Conservation (phyloP, 2,113 vertebrate species). For the Carettochelys insculpta region DNA sequence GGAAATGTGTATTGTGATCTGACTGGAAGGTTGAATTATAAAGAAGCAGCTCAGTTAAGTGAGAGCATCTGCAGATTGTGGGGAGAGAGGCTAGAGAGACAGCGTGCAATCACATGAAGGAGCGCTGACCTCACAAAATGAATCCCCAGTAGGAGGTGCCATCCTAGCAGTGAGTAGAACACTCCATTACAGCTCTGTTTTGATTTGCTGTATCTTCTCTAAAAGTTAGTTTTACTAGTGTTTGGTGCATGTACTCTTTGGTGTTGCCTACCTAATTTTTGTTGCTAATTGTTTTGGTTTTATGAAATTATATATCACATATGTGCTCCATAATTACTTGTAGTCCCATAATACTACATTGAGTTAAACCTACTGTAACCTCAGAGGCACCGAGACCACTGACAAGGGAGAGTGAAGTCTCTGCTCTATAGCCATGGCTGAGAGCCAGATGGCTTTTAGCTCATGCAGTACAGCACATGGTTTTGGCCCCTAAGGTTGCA, state of each 20-base stretch:
- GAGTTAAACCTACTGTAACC: neutral
- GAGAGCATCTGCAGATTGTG: neutral
- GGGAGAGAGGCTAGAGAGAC: neutral
- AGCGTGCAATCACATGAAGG: neutral
- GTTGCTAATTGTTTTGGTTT: neutral
- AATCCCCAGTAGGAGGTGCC: neutral
- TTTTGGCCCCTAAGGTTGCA: too few species aligned
- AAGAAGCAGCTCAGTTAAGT: neutral
- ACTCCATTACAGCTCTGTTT: neutral
- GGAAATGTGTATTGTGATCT: neutral
- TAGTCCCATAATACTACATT: neutral
- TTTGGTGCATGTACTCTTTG: neutral
- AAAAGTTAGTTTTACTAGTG: neutral
- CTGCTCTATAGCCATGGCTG: too few species aligned
- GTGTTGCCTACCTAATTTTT: neutral
- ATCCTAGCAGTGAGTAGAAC: neutral
- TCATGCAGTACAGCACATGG: too few species aligned
- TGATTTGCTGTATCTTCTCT: neutral
- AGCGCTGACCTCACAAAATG: neutral
- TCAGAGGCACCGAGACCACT: too few species aligned
- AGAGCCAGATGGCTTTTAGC: too few species aligned
- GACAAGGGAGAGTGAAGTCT: too few species aligned
- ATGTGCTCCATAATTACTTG: neutral
- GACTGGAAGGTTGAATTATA: neutral
- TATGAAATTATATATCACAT: neutral